Evolutionary conservation across 1,140 invertebrate species (phyloP).

Genomic region (Heliconius nattereri): DNA sequence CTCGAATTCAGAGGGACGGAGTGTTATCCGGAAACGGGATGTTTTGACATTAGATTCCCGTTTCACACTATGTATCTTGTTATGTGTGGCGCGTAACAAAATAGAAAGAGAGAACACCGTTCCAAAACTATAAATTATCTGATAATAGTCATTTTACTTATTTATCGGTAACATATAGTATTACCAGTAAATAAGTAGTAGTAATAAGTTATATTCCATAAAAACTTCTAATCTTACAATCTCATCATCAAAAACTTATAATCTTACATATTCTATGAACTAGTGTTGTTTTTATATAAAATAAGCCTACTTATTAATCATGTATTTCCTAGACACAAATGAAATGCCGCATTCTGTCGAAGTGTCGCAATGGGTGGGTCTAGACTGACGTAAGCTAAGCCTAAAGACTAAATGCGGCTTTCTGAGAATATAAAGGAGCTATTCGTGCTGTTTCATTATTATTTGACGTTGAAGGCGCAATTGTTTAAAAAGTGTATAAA

Average conservation of each 20-base stretch:
- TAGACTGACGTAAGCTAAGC: constrained; percentile 22
- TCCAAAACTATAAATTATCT: neutral
- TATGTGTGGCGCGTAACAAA: too few relatives aligned
- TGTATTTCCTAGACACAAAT: neutral
- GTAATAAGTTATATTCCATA: neutral
- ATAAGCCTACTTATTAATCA: neutral
- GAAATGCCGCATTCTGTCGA: constrained; percentile 28
- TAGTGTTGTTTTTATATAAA: neutral
- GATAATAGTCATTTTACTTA: neutral
- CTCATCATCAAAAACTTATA: neutral
- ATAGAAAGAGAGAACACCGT: too few relatives aligned
- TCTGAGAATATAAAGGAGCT: constrained; percentile 2
- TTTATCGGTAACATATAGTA: neutral
- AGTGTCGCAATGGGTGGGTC: constrained; percentile 29
- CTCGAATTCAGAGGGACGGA: neutral
- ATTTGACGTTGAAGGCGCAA: neutral
- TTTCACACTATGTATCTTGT: too few relatives aligned
- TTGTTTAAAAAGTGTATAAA: neutral
- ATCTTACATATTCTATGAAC: neutral
- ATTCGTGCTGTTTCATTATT: neutral
- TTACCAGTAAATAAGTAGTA: too few relatives aligned
- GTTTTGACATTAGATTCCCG: neutral
- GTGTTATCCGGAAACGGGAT: neutral
- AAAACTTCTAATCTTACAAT: too few relatives aligned
- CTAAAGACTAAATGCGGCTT: constrained; percentile 20